Evolutionary conservation across 2,888 invertebrate species (phyloP).

Genomic region (Drosophila bunnanda): DNA sequence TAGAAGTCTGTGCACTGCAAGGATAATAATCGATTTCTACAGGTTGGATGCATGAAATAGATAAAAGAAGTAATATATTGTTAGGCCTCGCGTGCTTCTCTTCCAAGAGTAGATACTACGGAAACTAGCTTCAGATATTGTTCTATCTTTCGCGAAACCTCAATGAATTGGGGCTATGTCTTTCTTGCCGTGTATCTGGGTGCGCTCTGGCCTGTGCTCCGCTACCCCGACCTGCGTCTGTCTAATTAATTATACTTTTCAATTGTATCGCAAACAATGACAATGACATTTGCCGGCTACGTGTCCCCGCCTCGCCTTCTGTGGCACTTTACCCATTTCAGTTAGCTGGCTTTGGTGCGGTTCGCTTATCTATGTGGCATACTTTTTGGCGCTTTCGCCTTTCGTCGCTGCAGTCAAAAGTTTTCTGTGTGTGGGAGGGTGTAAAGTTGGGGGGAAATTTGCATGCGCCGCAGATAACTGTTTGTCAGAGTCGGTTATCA

Average conservation of each 20-base stretch:
- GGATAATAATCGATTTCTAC: background rate
- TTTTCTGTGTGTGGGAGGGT: constrained; percentile 30
- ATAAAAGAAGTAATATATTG: background rate
- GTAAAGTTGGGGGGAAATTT: constrained; percentile 43
- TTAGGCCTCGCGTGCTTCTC: background rate
- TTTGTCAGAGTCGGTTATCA: constrained; percentile 55
- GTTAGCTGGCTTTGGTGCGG: constrained; percentile 42
- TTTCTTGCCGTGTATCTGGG: constrained; percentile 16
- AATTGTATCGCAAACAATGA: constrained; percentile 75
- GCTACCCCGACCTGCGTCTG: constrained; percentile 40
- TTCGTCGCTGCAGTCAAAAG: constrained; percentile 50
- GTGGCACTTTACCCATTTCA: constrained; percentile 53
- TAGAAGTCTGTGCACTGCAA: constrained; percentile 28
- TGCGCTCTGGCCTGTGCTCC: constrained; percentile 6
- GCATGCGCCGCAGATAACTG: constrained; percentile 60
- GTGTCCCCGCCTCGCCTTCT: background rate
- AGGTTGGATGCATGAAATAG: no score
- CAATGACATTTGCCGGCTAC: constrained; percentile 64
- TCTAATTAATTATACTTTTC: constrained; percentile 79
- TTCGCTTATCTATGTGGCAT: constrained; percentile 60
- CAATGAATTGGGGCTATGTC: no score
- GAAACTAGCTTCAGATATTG: background rate
- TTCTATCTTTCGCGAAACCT: background rate
- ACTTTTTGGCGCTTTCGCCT: constrained; percentile 50
- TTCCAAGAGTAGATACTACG: background rate